Evolutionary conservation across 2,797 vertebrate species (phyloP), one percentile per base, ranked within the genome.

Genomic region (Arrhamphus sclerolepis): DNA sequence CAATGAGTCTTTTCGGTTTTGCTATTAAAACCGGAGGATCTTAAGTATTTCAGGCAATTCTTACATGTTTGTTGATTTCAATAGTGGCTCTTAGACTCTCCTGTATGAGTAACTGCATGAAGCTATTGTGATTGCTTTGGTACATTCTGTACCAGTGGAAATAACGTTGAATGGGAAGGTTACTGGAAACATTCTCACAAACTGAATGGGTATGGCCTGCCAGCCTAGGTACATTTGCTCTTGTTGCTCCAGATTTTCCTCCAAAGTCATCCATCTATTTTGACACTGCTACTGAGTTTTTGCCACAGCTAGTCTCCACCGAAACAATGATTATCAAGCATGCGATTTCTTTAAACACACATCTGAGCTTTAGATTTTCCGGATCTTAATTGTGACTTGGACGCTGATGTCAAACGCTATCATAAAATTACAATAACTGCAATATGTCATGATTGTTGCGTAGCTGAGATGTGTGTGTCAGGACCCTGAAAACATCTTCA

Each of bases 241-340:
- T 7, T 9, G 6, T 1, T 29, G 26, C 7, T 4, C 4, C 7
- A 28, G 4, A 56, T 41, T 29, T 29, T 46, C 18, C 29, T 46
- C 19, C 39, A 41, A 47, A 51, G 17, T 29, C 28, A 53, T 66
- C 48, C 50, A 73, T 70, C 58, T 43, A 28, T 34, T 59, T 20
- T 63, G 52, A 56, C 4, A 8, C 20, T 19, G 38, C 17, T 26
- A 46, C 17, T 24, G 22, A 51, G 31, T 4, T 18, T 29, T 44
- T 48, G 21, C 57, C 49, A 57, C 62, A 84, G 67, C 43, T 62
- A 58, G 29, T 29, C 19, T 74, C 49, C 47, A 60, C 56, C 48
- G 52, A 66, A 69, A 38, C 7, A 21, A 4, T 7, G 7, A 16
- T 58, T 48, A 53, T 70, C 26, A 51, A 44, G 62, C 13, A 38